Evolutionary conservation across 2,888 invertebrate genomes (phyloP), one percentile per base, ranked within the genome.

Genomic region (Megalurothrips usitatus): DNA sequence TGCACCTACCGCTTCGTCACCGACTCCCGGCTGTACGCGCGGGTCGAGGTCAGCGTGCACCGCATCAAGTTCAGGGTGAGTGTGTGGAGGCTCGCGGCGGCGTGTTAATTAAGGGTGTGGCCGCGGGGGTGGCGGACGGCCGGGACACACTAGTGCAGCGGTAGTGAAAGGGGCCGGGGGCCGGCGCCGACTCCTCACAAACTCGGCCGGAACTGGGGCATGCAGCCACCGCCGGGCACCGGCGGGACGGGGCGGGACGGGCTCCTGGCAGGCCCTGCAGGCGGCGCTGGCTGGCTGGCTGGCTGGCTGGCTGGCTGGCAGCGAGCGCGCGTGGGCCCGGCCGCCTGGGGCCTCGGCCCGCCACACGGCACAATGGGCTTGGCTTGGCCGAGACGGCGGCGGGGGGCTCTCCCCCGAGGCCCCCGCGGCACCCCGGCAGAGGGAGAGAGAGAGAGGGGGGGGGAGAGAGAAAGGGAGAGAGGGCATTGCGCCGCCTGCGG

Each of bases 1-100:
- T 96, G 96, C 86, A 89, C 94, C 80, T 96, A 95, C 86, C 91
- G 93, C 87, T 96, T 96, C 86, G 90, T 96, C 4, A 95, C 95
- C 0, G 95, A 95, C 85, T 92, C 92, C 82, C 88, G 96, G 47
- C 90, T 96, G 2, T 96, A 92, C 85, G 94, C 96, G 0, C 89
- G 96, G 82, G 93, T 96, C 17, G 93, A 96, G 23, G 87, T 96
- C 80, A 94, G 92, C 0, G 91, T 94, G 28, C 90, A 92, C 82
- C 92, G 92, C 82, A 93, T 96, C n/a, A 92, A 92, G 84, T 96
- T 96, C 85, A 96, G 95, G 89, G 92, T 92, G 84, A 84, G 83
- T 68, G 23, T 12, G 68, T 12, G 14, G 52, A 6, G 52, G 52
- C 11, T 52, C 14, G 58, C 58, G 19, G 58, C 14, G 34, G 34